Conservation (phyloP, 2,888 invertebrate species). For the Caradrina kadenii region DNA sequence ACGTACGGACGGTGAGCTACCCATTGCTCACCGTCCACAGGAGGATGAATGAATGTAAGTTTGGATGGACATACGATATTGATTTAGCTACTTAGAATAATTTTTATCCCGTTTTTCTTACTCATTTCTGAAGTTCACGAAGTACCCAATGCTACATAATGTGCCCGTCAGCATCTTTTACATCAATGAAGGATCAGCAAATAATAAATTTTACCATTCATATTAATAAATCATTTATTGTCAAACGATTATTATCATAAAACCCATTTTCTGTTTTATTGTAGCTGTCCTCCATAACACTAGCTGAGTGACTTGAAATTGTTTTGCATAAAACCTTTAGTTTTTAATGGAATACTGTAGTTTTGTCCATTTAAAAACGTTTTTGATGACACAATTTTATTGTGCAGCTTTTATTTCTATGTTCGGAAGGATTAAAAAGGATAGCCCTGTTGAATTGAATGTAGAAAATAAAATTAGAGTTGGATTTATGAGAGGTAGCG, state of each 20-base stretch:
- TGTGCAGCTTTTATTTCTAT: conserved; percentile 38
- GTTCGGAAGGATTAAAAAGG: conserved; percentile 18
- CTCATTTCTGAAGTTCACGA: too few species aligned
- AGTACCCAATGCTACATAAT: too few species aligned
- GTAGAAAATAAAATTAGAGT: conserved; percentile 5
- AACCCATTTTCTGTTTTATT: conserved; percentile 14
- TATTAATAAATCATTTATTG: conserved; percentile 6
- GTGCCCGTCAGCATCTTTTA: too few species aligned
- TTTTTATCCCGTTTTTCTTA: too few species aligned
- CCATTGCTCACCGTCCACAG: too few species aligned
- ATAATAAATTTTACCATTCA: too few species aligned
- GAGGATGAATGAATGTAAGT: too few species aligned
- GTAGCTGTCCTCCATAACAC: conserved; percentile 26
- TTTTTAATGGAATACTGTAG: conserved; percentile 50
- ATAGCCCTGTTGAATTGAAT: neutral
- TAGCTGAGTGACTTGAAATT: conserved; percentile 28
- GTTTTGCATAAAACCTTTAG: conserved; percentile 53
- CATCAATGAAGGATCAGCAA: too few species aligned
- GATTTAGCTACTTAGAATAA: too few species aligned
- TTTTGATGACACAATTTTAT: conserved; percentile 48
- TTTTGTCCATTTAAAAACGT: conserved; percentile 44
- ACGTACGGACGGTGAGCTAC: too few species aligned
- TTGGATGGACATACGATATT: too few species aligned
- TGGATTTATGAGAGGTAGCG: neutral
- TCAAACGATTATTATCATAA: neutral